These are phyloP conservation scores for Spizaetus ornatus DNA, from an alignment of 2,113 vertebrate genomes.

Conservation along the genomic window DNA sequence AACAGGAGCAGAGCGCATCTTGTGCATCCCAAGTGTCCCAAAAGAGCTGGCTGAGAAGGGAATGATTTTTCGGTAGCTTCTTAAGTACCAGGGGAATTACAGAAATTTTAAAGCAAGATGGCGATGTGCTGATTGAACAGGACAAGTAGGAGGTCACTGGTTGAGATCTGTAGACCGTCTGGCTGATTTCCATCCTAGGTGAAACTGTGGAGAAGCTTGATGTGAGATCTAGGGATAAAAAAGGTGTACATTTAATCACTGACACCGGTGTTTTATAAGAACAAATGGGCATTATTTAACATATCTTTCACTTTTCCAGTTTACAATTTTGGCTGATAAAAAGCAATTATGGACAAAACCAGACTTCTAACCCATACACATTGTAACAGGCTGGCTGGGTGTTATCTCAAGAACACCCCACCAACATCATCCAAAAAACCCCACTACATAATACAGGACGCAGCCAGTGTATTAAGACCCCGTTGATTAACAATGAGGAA, in stretches of 20 bases:
- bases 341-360: not conserved
- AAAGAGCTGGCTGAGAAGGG: not conserved
- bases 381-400: not conserved
- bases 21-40: not conserved
- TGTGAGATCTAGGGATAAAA: not conserved
- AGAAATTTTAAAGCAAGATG: not conserved
- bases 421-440: not conserved
- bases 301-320: not conserved
- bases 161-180: not conserved
- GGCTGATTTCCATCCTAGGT: not conserved
- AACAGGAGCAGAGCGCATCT: not conserved
- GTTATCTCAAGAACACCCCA: not conserved
- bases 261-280: not conserved
- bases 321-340: not conserved
- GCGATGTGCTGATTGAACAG: not conserved
- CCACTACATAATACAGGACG: not conserved
- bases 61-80: not conserved
- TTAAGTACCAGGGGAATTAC: not conserved
- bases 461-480: not conserved
- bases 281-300: not conserved
- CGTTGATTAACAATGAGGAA: not conserved
- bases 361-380: not conserved
- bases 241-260: not conserved
- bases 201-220: not conserved
- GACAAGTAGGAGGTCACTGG: not conserved